phyloP scores from a whole-genome alignment of 2,888 invertebrate genomes.

The Meganola albula region DNA sequence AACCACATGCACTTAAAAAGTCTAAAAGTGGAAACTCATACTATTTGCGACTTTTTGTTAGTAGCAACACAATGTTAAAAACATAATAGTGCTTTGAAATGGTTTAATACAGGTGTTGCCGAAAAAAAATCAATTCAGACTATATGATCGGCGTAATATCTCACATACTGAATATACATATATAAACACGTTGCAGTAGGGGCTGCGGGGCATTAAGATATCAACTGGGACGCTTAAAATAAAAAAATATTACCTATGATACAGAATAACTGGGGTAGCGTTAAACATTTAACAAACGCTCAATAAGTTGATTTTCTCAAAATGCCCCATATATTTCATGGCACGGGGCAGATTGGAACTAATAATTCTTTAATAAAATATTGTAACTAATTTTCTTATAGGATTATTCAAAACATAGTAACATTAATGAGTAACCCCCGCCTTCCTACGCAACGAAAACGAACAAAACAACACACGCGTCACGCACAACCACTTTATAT shows the following conservation, averaged over 20 bases:
- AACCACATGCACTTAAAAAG: constrained; percentile 22
- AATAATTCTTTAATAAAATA: too few relatives aligned
- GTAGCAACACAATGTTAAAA: constrained; percentile 17
- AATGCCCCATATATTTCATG: too few relatives aligned
- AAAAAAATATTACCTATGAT: too few relatives aligned
- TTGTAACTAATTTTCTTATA: too few relatives aligned
- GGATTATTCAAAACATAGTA: too few relatives aligned
- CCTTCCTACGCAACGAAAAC: constrained; percentile 16
- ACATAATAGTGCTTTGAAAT: not conserved
- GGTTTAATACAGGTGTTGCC: not conserved
- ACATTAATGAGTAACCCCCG: constrained; percentile 4
- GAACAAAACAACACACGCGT: constrained; percentile 19
- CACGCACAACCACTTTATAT: constrained; percentile 56
- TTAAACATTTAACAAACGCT: too few relatives aligned
- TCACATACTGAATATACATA: constrained; percentile 17
- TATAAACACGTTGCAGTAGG: constrained; percentile 9
- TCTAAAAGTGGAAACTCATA: constrained; percentile 17
- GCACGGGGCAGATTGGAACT: too few relatives aligned
- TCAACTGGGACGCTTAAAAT: too few relatives aligned
- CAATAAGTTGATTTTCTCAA: too few relatives aligned
- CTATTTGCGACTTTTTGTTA: constrained; percentile 12
- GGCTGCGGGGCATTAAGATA: constrained; percentile 8
- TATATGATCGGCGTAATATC: constrained; percentile 12
- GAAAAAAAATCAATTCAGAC: not conserved
- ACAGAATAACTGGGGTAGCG: too few relatives aligned